These are phyloP conservation scores for Pao palembangensis DNA, from an alignment of 2,113 vertebrate species.

Conservation along the genomic window DNA sequence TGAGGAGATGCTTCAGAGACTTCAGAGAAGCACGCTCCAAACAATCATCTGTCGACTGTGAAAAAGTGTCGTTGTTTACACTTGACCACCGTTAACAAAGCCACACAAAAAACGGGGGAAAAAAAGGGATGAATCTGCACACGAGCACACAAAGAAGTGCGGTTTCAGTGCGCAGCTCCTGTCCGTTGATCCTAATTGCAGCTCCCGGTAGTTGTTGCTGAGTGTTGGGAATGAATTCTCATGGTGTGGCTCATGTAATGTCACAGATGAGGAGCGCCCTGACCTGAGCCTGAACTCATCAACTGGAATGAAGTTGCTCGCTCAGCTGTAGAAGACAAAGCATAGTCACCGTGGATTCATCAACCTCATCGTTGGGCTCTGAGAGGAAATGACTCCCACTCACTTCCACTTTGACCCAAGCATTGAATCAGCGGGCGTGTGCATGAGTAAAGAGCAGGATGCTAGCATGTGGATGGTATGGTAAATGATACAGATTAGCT, in stretches of 20 bases:
- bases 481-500: slow-evolving; percentile 88
- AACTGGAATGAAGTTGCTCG: slow-evolving; percentile 99
- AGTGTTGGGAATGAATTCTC: slow-evolving; percentile 92
- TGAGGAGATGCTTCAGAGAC: slow-evolving; percentile 40
- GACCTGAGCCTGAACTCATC: slow-evolving; percentile 98
- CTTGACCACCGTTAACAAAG: slow-evolving; percentile 57
- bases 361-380: slow-evolving; percentile 79
- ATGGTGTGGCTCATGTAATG: slow-evolving; percentile 80
- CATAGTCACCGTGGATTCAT: slow-evolving; percentile 89
- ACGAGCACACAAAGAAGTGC: slow-evolving; percentile 14
- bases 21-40: slow-evolving; percentile 59
- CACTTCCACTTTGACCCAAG: slow-evolving; percentile 85
- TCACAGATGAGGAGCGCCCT: slow-evolving; percentile 93
- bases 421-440: slow-evolving; percentile 35
- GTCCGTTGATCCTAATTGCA: slow-evolving; percentile 59
- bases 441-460: slow-evolving; percentile 56
- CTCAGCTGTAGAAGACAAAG: slow-evolving; percentile 98
- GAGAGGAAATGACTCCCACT: slow-evolving; percentile 68
- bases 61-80: slow-evolving; percentile 61
- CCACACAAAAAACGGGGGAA: slow-evolving; percentile 37
- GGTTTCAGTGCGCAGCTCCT: slow-evolving; percentile 28
- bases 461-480: slow-evolving; percentile 81
- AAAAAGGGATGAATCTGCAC: slow-evolving; percentile 1
- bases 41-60: slow-evolving; percentile 64
- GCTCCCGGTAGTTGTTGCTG: slow-evolving; percentile 62